These are phyloP conservation scores for Emys orbicularis DNA, from an alignment of 2,797 vertebrate genomes.

Conservation along the genomic window DNA sequence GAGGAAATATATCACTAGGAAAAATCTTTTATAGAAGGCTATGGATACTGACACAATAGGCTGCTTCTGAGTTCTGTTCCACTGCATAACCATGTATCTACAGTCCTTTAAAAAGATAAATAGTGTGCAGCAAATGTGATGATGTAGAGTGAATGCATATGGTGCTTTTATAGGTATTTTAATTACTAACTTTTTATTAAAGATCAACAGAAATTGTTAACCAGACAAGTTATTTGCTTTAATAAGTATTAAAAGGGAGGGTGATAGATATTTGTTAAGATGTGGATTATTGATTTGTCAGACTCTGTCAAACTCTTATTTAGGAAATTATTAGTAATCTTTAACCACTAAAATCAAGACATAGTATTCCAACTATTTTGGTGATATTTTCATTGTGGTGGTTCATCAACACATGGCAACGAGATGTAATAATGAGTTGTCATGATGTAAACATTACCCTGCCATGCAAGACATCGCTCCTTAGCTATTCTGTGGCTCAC, in stretches of 20 bases:
- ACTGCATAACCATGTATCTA: not conserved
- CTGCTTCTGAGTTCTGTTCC: not conserved
- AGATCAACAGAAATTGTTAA: not conserved
- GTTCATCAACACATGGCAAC: not conserved
- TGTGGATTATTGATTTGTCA: rapidly evolving
- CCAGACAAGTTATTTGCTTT: not conserved
- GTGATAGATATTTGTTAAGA: not conserved
- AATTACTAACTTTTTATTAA: not conserved
- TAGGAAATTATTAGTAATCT: not conserved
- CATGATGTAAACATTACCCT: rapidly evolving
- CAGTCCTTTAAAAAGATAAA: not conserved
- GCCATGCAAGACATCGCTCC: not conserved
- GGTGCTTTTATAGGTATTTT: not conserved
- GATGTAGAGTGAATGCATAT: not conserved
- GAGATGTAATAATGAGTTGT: not conserved
- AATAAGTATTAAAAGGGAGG: not conserved
- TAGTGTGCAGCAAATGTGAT: not conserved
- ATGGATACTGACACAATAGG: not conserved
- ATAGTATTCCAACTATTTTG: not conserved
- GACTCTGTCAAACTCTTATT: not conserved
- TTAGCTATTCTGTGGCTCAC: not conserved
- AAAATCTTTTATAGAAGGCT: not conserved
- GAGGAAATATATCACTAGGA: not conserved
- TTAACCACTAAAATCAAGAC: not conserved
- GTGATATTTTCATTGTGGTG: not conserved